Base-by-base conservation (phyloP, 2,888 invertebrate species). In the Cryptocephalus primarius region DNA sequence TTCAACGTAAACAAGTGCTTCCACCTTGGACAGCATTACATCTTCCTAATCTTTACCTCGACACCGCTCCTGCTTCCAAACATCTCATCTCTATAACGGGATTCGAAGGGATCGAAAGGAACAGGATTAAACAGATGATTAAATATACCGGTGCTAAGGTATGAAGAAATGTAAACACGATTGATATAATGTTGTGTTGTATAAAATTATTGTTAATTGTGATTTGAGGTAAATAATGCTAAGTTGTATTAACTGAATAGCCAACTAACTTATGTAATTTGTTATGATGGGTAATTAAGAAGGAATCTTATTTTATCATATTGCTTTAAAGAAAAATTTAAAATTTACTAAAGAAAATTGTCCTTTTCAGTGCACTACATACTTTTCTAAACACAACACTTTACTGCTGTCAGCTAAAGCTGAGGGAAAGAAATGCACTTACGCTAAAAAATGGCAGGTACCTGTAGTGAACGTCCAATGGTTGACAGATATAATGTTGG, bases 11-110 rank as follows among this genome's bases (percentile, higher is more conserved):
- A 58, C 88, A 88, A 60, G 83, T 96, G 59, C 71, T 84, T 44
- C 91, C 95, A 1, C 97, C 99, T 0, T 95, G 89, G 88, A 87
- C 89, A 60, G 90, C 93, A 9, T 73, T 94, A 40, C 97, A 99
- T 71, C 76, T 97, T 58, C 97, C 97, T 9, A 76, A 78, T 14
- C 65, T 70, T 50, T 69, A 68, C 48, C 55, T 69, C 45, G 74
- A 82, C 33, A 87, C 86, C 52, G 76, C 83, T 3, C 91, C 91
- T 9, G 81, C 84, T 14, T 69, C 75, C 0, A 82, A 83, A 58
- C 85, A 88, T 68, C 81, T 92, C 32, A 86, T 92, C 55, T 83
- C 89, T 4, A 72, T 90, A 9, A 85, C 90, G 39, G 95, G 95
- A 49, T 99, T 96, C 72, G 82, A 87, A 45, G 85, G 81, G n/a